Evolutionary conservation across 2,797 vertebrate genomes (phyloP), one percentile per base, ranked within the genome.

Genomic region (Astyanax mexicanus): DNA sequence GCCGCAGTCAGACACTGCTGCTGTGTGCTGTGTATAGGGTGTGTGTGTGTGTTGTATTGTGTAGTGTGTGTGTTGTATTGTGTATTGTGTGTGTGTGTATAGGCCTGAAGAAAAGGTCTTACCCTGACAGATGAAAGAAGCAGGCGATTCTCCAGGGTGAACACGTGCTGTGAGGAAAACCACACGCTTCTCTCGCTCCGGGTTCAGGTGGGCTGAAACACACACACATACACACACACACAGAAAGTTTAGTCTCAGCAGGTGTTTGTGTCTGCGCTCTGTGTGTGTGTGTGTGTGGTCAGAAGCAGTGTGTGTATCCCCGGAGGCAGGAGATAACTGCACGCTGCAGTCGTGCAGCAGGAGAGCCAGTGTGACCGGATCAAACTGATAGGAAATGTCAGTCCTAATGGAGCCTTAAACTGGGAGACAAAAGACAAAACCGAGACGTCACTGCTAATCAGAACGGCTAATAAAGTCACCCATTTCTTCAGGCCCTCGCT

Each of bases 121-220:
- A 98, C 97, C 98, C 94, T 99, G 98, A 89, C 98, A 99, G 81
- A 99, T 90, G 4, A 98, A 98, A 74, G 97, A 99, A 67, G 98
- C 97, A 0, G 97, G 97, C n/a, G 97, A 98, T 91, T 99, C 96
- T 85, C 98, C 98, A 0, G 97, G 96, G 83, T 99, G 97, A 78
- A 99, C 96, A 17, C 97, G 93, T 42, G 96, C 92, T 0, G 96
- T 98, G 77, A 99, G 96, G 84, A 99, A 96, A 55, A 99, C 93
- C 79, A 98, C 93, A 87, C 94, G 98, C 91, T 97, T 95, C 84
- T 95, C 96, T 60, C 81, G 88, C 72, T 95, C 96, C 65, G 94
- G 90, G 71, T 79, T 86, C 79, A 94, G 92, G 81, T 95, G 95
- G 8, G 75, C 97, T 98, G 86, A 72, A 84, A 80, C 68, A 78